Conservation (phyloP, 2,888 invertebrate species). For the Limnephilus auricula region DNA sequence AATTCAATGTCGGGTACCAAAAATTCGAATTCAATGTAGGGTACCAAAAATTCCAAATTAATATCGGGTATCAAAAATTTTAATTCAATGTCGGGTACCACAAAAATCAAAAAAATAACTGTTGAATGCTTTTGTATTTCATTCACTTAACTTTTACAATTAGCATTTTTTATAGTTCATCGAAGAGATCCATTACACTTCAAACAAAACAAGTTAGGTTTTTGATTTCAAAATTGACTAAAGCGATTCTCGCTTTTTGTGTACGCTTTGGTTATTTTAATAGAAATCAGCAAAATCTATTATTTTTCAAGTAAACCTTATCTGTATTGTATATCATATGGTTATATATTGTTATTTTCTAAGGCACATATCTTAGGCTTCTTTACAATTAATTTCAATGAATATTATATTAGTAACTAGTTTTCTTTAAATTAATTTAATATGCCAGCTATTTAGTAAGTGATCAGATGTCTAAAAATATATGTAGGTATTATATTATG, state of each 20-base stretch:
- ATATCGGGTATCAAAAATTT: too few relatives aligned
- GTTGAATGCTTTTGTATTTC: not conserved
- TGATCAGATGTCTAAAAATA: conserved; percentile 65
- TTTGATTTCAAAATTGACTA: not conserved
- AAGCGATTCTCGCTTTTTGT: conserved; percentile 16
- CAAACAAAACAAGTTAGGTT: not conserved
- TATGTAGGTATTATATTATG: conserved; percentile 59
- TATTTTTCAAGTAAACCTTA: conserved; percentile 48
- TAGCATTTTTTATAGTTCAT: not conserved
- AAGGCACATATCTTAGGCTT: conserved; percentile 80
- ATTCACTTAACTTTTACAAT: not conserved
- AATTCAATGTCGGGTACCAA: too few relatives aligned
- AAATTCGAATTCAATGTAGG: too few relatives aligned
- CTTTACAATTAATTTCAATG: conserved; percentile 63
- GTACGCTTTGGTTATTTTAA: not conserved
- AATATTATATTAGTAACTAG: conserved; percentile 61
- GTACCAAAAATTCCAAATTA: too few relatives aligned
- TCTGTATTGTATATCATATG: conserved; percentile 70
- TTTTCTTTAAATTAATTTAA: conserved; percentile 57
- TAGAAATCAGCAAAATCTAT: conserved; percentile 50
- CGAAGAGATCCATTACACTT: not conserved
- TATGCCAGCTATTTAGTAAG: conserved; percentile 64
- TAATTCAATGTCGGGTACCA: too few relatives aligned
- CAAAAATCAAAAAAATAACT: too few relatives aligned
- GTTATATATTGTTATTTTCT: conserved; percentile 80